Percentiles rank a stretch among this genome's conserved stretches.
phyloP scores from a whole-genome alignment of 2,797 vertebrate genomes.

The Anableps anableps region DNA sequence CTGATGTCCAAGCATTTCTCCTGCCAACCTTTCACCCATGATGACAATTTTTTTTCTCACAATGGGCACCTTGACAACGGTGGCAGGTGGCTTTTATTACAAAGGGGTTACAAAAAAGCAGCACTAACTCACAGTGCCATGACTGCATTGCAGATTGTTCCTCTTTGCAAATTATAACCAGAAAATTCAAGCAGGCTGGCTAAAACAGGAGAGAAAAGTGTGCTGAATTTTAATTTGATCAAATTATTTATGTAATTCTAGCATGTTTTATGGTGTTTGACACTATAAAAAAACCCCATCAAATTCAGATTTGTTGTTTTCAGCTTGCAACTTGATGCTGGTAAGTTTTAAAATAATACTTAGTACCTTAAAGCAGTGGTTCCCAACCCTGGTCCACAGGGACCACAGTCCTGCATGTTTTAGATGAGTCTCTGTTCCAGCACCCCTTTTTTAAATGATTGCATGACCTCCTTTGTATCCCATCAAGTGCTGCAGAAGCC shows the following conservation, averaged over 20 bases:
- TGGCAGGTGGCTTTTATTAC: constrained; percentile 70
- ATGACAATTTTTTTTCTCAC: constrained; percentile 55
- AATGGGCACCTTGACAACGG: constrained; percentile 55
- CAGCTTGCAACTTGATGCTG: not conserved
- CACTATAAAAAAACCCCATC: not conserved
- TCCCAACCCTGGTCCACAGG: no score
- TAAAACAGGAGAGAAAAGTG: not conserved
- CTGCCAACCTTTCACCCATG: constrained; percentile 51
- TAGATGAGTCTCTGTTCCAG: no score
- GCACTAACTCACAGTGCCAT: constrained; percentile 41
- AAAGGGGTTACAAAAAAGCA: constrained; percentile 40
- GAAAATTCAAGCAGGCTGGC: constrained; percentile 37
- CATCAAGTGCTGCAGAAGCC: no score
- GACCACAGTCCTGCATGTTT: no score
- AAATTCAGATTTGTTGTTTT: not conserved
- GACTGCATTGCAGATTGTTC: constrained; percentile 53
- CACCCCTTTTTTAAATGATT: no score
- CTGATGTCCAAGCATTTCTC: constrained; percentile 53
- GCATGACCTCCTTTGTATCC: no score
- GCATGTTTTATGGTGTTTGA: not conserved
- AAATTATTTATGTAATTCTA: not conserved
- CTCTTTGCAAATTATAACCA: constrained; percentile 24
- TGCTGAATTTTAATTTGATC: not conserved
- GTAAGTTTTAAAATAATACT: not conserved
- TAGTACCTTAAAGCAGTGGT: not conserved